Conservation (phyloP, 2,888 invertebrate genomes). For the Hetaerina titia region DNA sequence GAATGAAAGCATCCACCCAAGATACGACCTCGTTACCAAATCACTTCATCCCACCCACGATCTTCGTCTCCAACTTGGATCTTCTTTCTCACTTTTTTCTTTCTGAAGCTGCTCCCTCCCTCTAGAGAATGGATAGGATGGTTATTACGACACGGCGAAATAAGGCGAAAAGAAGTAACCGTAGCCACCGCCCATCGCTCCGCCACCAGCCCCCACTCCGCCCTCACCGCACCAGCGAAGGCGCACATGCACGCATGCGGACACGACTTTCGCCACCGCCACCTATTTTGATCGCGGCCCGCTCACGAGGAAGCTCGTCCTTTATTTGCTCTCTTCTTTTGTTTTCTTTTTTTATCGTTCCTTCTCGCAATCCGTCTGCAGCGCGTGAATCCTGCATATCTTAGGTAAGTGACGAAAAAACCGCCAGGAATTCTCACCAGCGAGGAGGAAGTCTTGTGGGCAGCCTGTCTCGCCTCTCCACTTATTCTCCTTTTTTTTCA, state of each 20-base stretch:
- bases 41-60: no score
- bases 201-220: background rate
- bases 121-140: no score
- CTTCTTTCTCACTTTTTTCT: no score
- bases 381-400: constrained; percentile 7
- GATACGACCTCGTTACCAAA: no score
- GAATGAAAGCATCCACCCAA: no score
- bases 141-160: background rate
- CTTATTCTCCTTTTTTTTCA: background rate
- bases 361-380: background rate
- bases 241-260: background rate
- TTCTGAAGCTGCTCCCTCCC: no score
- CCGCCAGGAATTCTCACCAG: background rate
- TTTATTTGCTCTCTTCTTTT: constrained; percentile 1
- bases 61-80: no score
- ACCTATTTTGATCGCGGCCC: background rate
- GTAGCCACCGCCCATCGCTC: background rate
- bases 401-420: background rate
- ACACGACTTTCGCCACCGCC: background rate
- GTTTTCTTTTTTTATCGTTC: background rate
- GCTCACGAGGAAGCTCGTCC: constrained; percentile 17
- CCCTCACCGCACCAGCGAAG: background rate
- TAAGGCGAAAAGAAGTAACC: background rate
- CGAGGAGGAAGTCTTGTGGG: background rate
- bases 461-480: background rate